Evolutionary conservation across 2,797 vertebrate genomes (phyloP).

Genomic region (Molothrus aeneus): DNA sequence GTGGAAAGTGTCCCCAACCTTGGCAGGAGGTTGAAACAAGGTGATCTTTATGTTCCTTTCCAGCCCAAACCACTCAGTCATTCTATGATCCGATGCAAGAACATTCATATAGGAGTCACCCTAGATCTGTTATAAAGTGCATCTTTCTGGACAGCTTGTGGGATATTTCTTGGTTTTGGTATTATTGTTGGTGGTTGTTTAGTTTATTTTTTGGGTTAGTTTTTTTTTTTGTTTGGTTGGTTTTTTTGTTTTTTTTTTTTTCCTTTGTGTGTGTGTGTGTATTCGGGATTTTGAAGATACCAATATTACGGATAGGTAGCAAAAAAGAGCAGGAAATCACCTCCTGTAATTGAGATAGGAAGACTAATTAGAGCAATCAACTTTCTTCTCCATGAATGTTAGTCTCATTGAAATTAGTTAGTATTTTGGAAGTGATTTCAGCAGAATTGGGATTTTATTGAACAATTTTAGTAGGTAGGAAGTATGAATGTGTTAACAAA

Average conservation of each 20-base stretch:
- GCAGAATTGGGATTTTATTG: background rate
- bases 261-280: fast-evolving
- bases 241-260: too few species aligned
- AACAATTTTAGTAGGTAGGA: background rate
- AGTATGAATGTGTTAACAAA: background rate
- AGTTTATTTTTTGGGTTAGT: background rate
- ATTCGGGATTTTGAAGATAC: background rate
- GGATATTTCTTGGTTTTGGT: background rate
- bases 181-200: fast-evolving
- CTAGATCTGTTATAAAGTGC: background rate
- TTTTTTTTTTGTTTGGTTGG: too few species aligned
- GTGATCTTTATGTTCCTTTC: background rate
- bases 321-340: background rate
- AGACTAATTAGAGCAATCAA: background rate
- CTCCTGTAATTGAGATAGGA: background rate
- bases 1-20: background rate
- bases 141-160: background rate
- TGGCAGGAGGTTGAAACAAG: background rate
- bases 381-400: background rate
- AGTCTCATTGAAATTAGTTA: background rate
- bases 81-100: background rate
- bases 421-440: background rate
- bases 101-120: background rate
- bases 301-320: background rate
- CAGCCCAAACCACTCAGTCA: background rate